Conservation (phyloP, 1,140 invertebrate genomes). For the Diorhabda sublineata region DNA sequence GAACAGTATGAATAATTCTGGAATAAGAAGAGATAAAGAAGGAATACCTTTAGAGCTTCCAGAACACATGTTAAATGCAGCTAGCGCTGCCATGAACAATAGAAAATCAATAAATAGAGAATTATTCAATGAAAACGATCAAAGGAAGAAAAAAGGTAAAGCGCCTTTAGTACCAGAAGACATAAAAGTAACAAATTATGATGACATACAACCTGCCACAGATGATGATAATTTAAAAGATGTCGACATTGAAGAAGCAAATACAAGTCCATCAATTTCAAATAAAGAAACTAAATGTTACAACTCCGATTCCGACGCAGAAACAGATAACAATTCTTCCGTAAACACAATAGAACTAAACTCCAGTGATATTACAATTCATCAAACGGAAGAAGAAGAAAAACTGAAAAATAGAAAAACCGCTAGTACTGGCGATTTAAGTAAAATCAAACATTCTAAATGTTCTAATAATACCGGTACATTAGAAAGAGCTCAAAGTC, state of each 20-base stretch:
- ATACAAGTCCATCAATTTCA: slow-evolving; percentile 5
- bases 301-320: slow-evolving; percentile 51
- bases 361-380: slow-evolving; percentile 69
- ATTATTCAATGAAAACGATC: slow-evolving; percentile 47
- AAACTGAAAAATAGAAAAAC: slow-evolving; percentile 70
- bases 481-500: slow-evolving; percentile 74
- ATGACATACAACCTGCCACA: slow-evolving; percentile 27
- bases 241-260: slow-evolving; percentile 18
- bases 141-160: slow-evolving; percentile 62
- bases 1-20: slow-evolving; percentile 48
- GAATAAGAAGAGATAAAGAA: slow-evolving; percentile 56
- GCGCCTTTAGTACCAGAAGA: slow-evolving; percentile 62
- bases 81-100: slow-evolving; percentile 62
- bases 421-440: slow-evolving; percentile 74
- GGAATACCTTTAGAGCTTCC: slow-evolving; percentile 62
- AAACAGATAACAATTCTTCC: slow-evolving; percentile 48
- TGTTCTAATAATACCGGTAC: slow-evolving; percentile 53
- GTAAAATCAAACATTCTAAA: slow-evolving; percentile 61
- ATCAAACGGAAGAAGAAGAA: slow-evolving; percentile 56
- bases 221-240: slow-evolving; percentile 12
- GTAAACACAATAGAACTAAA: slow-evolving; percentile 65
- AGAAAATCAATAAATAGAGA: slow-evolving; percentile 48
- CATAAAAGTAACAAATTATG: slow-evolving; percentile 28
- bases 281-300: slow-evolving; percentile 32
- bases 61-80: slow-evolving; percentile 66